Evolutionary conservation across 1,140 invertebrate genomes (phyloP).

Genomic region (Samia ricini): DNA sequence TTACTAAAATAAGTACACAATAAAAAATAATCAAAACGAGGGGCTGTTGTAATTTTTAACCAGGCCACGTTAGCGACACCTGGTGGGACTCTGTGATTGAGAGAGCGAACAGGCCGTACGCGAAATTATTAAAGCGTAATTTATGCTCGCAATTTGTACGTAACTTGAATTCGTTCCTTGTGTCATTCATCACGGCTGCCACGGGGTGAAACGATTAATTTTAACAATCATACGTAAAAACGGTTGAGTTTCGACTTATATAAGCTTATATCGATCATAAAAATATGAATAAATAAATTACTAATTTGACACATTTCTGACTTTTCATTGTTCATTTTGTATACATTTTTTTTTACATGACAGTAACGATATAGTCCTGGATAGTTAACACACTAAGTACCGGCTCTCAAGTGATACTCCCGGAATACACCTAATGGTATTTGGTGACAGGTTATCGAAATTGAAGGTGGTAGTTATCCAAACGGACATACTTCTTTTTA

Average conservation of each 20-base stretch:
- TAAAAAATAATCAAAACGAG: neutral
- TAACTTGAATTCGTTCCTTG: conserved; percentile 68
- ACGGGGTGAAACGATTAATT: conserved; percentile 53
- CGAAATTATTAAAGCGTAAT: conserved; percentile 74
- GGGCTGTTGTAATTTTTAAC: conserved; percentile 56
- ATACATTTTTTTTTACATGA: no score
- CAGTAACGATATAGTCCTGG: neutral
- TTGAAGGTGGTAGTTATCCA: no score
- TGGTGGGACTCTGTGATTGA: conserved; percentile 58
- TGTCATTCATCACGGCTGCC: conserved; percentile 64
- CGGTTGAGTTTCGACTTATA: conserved; percentile 29
- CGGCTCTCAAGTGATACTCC: no score
- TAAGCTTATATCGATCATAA: conserved; percentile 2
- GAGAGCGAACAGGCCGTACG: conserved; percentile 57
- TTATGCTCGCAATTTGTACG: conserved; percentile 73
- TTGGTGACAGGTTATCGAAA: no score
- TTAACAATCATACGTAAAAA: conserved; percentile 59
- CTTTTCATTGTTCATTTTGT: no score
- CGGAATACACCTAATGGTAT: no score
- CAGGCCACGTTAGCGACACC: conserved; percentile 56
- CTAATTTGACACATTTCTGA: neutral
- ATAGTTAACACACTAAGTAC: no score
- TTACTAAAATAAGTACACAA: neutral
- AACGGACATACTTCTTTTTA: no score
- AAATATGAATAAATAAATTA: neutral